Percentiles rank a stretch among this genome's conserved stretches.
phyloP scores from a whole-genome alignment of 2,113 vertebrate genomes.

The Riparia riparia region DNA sequence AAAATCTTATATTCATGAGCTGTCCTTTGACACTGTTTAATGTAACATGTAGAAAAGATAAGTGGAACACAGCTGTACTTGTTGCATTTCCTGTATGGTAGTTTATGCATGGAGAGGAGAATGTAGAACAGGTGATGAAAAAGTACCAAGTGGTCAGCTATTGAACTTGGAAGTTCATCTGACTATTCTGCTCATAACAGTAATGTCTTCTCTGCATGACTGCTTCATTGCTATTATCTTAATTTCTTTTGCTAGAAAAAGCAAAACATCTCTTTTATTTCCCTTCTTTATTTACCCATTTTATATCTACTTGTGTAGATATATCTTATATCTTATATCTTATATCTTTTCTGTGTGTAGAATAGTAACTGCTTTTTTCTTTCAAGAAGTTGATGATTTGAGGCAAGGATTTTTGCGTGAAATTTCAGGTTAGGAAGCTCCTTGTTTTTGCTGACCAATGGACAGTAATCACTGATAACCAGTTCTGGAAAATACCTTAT shows the following conservation, averaged over 20 bases:
- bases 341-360: background rate
- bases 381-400: background rate
- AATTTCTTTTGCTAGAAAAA: background rate
- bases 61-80: background rate
- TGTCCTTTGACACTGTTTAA: background rate
- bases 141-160: accelerated
- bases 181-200: background rate
- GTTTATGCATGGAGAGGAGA: background rate
- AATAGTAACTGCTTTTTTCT: background rate
- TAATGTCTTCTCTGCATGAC: background rate
- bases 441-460: background rate
- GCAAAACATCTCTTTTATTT: background rate
- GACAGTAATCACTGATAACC: background rate
- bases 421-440: background rate
- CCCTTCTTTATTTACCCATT: background rate
- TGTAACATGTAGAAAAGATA: background rate
- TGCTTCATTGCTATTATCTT: background rate
- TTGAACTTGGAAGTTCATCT: background rate
- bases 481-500: background rate
- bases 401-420: background rate
- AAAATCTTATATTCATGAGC: background rate
- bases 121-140: background rate
- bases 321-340: no score
- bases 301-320: background rate
- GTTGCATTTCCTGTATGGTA: background rate